Evolutionary conservation across 2,888 invertebrate genomes (phyloP).

Genomic region (Strigamia transsilvanica): DNA sequence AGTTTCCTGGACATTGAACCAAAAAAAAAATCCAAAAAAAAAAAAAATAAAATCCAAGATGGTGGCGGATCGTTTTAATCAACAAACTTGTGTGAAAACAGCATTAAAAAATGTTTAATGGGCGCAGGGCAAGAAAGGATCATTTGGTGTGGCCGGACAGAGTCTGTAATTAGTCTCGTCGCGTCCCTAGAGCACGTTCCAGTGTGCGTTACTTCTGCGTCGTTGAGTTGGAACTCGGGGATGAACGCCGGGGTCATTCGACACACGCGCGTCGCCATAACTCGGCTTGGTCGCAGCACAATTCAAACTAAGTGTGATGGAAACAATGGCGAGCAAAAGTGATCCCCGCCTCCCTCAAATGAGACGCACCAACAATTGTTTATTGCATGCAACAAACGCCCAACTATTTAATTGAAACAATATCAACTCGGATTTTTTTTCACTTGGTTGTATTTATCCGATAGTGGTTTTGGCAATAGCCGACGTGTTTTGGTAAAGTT

Average conservation of each 20-base stretch:
- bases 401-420: conserved; percentile 15
- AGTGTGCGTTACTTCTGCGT: conserved; percentile 2
- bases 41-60: not conserved
- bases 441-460: not conserved
- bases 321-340: conserved; percentile 32
- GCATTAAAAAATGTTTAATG: conserved; percentile 20
- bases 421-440: conserved; percentile 20
- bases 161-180: conserved; percentile 17
- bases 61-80: not conserved
- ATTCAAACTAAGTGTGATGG: conserved; percentile 52
- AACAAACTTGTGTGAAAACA: not conserved
- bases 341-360: conserved; percentile 9
- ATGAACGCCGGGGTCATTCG: conserved; percentile 35
- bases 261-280: conserved; percentile 51
- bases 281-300: conserved; percentile 18
- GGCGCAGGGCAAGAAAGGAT: conserved; percentile 20
- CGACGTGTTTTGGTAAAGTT: too few relatives aligned
- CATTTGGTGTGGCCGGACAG: conserved; percentile 1
- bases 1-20: too few relatives aligned
- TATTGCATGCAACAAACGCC: conserved; percentile 5
- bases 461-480: too few relatives aligned
- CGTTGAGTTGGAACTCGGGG: conserved; percentile 9
- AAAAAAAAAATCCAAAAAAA: not conserved
- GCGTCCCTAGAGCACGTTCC: conserved; percentile 4
- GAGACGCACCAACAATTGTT: conserved; percentile 15